phyloP scores from a whole-genome alignment of 2,797 vertebrate genomes.

The Sebastes trivittatus region DNA sequence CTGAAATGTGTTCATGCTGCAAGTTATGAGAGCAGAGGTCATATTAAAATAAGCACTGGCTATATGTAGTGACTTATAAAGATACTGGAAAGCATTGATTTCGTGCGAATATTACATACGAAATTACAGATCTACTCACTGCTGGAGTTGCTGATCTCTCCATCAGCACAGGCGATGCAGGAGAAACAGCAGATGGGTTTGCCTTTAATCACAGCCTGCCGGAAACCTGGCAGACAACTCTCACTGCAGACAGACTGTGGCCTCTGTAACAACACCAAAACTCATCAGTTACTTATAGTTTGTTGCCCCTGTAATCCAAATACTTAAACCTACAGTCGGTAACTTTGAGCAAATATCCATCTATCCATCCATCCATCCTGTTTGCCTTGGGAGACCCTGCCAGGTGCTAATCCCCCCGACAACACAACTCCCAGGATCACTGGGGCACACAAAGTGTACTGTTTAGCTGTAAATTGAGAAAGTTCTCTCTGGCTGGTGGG shows the following conservation, averaged over 20 bases:
- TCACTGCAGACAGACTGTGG: conserved; percentile 80
- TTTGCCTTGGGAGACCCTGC: too few relatives aligned
- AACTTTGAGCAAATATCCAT: too few relatives aligned
- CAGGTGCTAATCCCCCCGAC: too few relatives aligned
- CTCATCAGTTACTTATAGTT: background rate
- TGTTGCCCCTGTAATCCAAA: background rate
- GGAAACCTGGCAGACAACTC: conserved; percentile 76
- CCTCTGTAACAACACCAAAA: conserved; percentile 67
- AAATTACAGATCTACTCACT: conserved; percentile 56
- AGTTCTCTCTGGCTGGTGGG: too few relatives aligned
- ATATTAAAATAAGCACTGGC: background rate
- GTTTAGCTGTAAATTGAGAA: too few relatives aligned
- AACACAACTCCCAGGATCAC: too few relatives aligned
- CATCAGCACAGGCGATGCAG: conserved; percentile 78
- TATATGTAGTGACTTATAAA: rapidly evolving
- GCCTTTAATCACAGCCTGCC: conserved; percentile 76
- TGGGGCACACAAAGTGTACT: too few relatives aligned
- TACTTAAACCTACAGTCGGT: rapidly evolving
- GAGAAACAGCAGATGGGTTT: conserved; percentile 82
- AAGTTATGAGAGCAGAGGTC: background rate
- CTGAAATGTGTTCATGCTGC: background rate
- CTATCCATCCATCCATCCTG: too few relatives aligned
- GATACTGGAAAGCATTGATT: background rate
- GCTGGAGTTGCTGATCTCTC: conserved; percentile 78
- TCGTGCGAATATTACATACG: background rate